These are phyloP conservation scores for Ptychochromis oligacanthus DNA, from an alignment of 2,113 vertebrate species.

Conservation along the genomic window DNA sequence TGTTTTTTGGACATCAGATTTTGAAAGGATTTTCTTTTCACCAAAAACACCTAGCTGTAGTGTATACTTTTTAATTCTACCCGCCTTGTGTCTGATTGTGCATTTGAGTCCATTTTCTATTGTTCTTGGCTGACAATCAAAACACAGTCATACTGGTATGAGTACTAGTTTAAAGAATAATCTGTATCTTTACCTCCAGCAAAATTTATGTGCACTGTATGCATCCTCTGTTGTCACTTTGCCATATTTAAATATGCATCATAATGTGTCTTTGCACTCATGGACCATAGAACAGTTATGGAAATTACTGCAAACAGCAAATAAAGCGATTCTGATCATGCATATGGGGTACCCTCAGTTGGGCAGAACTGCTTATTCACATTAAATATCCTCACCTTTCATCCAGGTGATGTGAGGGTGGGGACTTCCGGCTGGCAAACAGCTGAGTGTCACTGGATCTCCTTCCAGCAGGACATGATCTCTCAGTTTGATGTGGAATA, in stretches of 20 bases:
- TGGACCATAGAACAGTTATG: not conserved
- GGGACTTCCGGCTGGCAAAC: constrained; percentile 93
- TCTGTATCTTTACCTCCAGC: not conserved
- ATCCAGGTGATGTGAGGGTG: constrained; percentile 90
- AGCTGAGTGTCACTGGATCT: constrained; percentile 93
- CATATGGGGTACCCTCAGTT: not conserved
- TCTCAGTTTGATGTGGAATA: constrained; percentile 98
- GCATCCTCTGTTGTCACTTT: not conserved
- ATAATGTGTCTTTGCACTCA: not conserved
- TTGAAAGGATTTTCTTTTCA: no score
- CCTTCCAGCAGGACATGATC: constrained; percentile 96
- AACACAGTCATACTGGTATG: not conserved
- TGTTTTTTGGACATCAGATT: no score
- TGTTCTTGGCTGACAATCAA: not conserved
- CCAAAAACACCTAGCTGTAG: no score
- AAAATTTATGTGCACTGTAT: not conserved
- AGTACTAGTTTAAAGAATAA: not conserved
- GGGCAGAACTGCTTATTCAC: not conserved
- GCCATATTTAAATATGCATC: not conserved
- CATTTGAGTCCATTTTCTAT: not conserved
- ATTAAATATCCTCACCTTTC: constrained; percentile 83
- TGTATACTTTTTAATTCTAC: no score
- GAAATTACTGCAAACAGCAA: not conserved
- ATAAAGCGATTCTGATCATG: not conserved
- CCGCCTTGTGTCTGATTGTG: not conserved